A percentile compares a stretch with the other conserved stretches of the same genome.
Conservation (phyloP, 2,113 vertebrate species). For the Equus przewalskii region DNA sequence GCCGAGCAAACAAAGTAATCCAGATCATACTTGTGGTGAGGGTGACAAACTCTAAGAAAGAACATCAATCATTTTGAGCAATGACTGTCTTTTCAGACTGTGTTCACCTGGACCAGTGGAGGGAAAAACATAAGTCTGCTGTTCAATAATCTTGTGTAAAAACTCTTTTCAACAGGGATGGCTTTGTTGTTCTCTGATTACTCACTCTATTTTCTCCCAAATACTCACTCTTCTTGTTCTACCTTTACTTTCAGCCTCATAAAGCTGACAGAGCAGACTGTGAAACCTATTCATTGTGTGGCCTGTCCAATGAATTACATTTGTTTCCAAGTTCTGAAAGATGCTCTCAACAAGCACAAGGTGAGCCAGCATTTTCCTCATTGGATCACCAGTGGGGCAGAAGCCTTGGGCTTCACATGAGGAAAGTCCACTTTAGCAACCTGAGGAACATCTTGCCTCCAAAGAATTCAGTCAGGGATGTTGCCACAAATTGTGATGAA, state of each 20-base stretch:
- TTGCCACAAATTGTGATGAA: neutral
- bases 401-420: neutral
- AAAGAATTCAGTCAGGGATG: neutral
- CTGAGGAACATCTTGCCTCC: neutral
- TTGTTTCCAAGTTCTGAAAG: slow-evolving; percentile 70
- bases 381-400: slow-evolving; percentile 44
- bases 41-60: neutral
- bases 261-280: slow-evolving; percentile 53
- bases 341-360: slow-evolving; percentile 11
- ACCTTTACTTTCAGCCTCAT: neutral
- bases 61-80: slow-evolving; percentile 51
- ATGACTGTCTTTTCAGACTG: slow-evolving; percentile 29
- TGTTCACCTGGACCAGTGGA: slow-evolving; percentile 34
- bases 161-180: neutral
- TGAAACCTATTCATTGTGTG: slow-evolving; percentile 29
- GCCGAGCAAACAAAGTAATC: slow-evolving; percentile 54
- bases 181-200: slow-evolving; percentile 53
- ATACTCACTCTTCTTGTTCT: neutral
- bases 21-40: neutral
- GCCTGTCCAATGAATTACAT: slow-evolving; percentile 50
- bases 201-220: slow-evolving; percentile 4
- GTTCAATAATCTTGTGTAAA: slow-evolving; percentile 31
- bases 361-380: neutral
- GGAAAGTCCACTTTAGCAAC: neutral
- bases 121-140: neutral